Percentiles rank a stretch among this genome's conserved stretches.
phyloP scores from a whole-genome alignment of 2,888 invertebrate genomes.

The Sarcophaga carnaria region DNA sequence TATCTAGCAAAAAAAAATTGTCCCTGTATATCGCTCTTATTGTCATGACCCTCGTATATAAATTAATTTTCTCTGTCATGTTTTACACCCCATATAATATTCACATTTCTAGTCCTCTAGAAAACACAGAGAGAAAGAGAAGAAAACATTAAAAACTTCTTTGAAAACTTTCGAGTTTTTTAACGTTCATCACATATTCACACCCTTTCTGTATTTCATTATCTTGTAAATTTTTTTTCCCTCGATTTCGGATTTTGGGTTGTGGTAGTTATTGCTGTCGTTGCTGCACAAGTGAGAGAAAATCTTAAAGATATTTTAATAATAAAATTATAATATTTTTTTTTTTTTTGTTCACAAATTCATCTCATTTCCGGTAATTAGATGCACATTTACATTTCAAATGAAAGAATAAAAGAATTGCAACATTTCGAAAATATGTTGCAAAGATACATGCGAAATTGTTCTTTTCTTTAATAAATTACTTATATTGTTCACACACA shows the following conservation, averaged over 20 bases:
- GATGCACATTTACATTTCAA: slow-evolving; percentile 26
- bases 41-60: neutral
- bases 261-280: neutral
- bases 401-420: neutral
- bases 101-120: too few species aligned
- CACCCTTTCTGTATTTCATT: neutral
- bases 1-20: too few species aligned
- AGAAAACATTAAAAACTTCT: too few species aligned
- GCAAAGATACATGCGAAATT: slow-evolving; percentile 20
- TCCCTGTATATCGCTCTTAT: too few species aligned
- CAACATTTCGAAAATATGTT: neutral
- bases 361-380: slow-evolving; percentile 56
- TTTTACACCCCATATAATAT: slow-evolving; percentile 4
- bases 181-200: too few species aligned
- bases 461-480: slow-evolving; percentile 17
- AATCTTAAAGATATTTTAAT: neutral
- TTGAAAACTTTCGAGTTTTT: too few species aligned
- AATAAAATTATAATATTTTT: slow-evolving; percentile 20
- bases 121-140: too few species aligned
- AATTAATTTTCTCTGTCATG: neutral
- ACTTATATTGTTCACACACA: neutral
- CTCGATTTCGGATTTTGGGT: neutral
- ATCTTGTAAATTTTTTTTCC: neutral
- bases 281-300: neutral
- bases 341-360: slow-evolving; percentile 4